A percentile compares a stretch with the other conserved stretches of the same genome.
Evolutionary conservation across 2,797 vertebrate species (phyloP).

Genomic region (Molossus alvarezi): DNA sequence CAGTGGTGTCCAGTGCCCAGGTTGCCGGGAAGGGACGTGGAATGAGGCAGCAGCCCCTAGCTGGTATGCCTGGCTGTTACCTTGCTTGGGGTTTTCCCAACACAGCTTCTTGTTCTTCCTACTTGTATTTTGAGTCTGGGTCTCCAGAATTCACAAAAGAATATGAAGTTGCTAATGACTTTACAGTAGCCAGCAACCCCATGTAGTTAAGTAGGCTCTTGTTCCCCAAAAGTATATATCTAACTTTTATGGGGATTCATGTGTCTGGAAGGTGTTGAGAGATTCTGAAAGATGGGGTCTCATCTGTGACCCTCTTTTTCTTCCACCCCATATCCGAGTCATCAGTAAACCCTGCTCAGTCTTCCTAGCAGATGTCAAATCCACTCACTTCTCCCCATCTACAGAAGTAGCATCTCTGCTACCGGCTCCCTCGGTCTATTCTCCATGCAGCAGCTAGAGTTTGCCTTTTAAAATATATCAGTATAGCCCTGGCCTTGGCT

Average conservation of each 20-base stretch:
- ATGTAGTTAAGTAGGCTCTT: background rate
- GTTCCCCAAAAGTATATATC: background rate
- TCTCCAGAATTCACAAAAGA: background rate
- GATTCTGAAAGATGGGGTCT: background rate
- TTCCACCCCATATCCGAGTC: too few species aligned
- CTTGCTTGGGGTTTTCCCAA: background rate
- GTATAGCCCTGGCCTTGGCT: too few species aligned
- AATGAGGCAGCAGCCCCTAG: too few species aligned
- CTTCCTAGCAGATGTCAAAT: background rate
- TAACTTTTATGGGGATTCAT: background rate
- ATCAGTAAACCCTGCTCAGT: background rate
- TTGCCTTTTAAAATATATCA: background rate
- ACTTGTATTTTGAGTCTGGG: background rate
- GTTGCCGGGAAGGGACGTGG: background rate
- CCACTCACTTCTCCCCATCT: background rate
- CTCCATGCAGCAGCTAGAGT: background rate
- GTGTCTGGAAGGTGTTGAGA: background rate
- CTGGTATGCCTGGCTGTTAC: background rate
- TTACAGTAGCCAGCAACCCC: background rate
- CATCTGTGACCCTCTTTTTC: background rate
- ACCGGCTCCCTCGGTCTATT: too few species aligned
- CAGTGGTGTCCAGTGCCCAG: background rate
- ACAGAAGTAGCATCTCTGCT: background rate
- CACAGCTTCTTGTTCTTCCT: background rate
- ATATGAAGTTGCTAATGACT: background rate